Base-by-base conservation (phyloP, 1,140 invertebrate genomes). In the Colletes gigas region DNA sequence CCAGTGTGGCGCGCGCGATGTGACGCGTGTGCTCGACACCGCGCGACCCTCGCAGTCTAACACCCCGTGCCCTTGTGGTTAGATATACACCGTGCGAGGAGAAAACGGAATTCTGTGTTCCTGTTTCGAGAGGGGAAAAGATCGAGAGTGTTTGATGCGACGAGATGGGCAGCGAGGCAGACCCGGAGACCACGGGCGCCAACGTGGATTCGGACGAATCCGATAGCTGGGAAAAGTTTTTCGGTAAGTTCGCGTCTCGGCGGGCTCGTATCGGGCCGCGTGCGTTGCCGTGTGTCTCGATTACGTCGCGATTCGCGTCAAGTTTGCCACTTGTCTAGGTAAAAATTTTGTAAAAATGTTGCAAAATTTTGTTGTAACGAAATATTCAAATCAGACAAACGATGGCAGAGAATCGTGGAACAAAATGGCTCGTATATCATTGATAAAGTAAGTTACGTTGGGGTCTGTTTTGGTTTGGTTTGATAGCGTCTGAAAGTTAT, bases 151-250 rank as follows among this genome's bases (percentile, higher is more conserved):
- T 57, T 72, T 80, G 30, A 66, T 72, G 62, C 65, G 21, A 66
- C 55, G 78, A 71, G 70, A 90, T 91, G 90, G 86, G 78, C 63
- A 91, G 84, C 83, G 90, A 90, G 82, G 88, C 83, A 65, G 85
- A 87, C 59, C 74, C 74, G 69, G 91, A 84, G 87, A 88, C 76
- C 68, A 84, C 84, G 73, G 80, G 71, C 78, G 62, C 85, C 85
- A 86, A 77, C 70, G 85, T 86, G 50, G 94, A 94, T 80, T 94
- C 93, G 15, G 94, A 94, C 85, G 93, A 90, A 44, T 94, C 93
- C 80, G 91, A 94, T 86, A 94, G 91, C 65, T 94, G 94, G 94
- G 94, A 94, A 82, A 94, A 94, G 55, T 94, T 94, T 89, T 94
- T 94, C 83, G 94, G 94, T 94, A 78, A 93, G 93, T 52, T 8